Evolutionary conservation across 92 coral and sea anemone species (phyloP), one percentile per base, ranked within the genome.

Genomic region (Chrysogorgia sp.): DNA sequence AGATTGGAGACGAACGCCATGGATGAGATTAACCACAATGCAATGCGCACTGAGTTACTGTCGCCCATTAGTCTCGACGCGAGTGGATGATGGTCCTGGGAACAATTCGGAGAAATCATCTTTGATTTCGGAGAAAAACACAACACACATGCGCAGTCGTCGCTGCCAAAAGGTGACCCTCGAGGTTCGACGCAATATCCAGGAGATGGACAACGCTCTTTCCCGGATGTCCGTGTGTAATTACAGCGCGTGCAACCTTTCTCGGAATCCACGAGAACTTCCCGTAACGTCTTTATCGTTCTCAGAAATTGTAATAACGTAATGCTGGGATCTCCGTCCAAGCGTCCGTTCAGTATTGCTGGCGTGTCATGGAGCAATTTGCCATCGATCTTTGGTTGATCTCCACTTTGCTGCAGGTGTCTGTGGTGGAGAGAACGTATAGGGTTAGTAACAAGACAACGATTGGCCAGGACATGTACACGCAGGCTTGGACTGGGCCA

Each of bases 381-480:
- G 64, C 88, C 69, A 14, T 86, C 83, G 26, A 92, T 50, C 30
- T 50, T 84, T 22, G 92, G 83, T 34, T 21, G 25, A 19, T 85
- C 50, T 41, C 80, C 88, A 55, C 90, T 92, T 63, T 92, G 74
- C 58, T 89, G 90, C 14, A 91, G 88, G 43, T 89, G 76, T 34
- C 99, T 96, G 15, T 6, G 53, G n/a, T 15, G 53, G n/a, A 15
- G n/a, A 2, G 10, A 47, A 47, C 7, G 53, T n/a, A n/a, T n/a
- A n/a, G n/a, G 10, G n/a, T 47, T 47, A 47, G 2, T 47, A 47
- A 15, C 7, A n/a, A n/a, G n/a, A n/a, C n/a, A n/a, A n/a, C n/a
- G n/a, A n/a, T n/a, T n/a, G n/a, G n/a, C n/a, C n/a, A n/a, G n/a
- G n/a, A n/a, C n/a, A n/a, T n/a, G n/a, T n/a, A n/a, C n/a, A n/a